Conservation (phyloP, 2,797 vertebrate genomes). For the Zonotrichia albicollis region DNA sequence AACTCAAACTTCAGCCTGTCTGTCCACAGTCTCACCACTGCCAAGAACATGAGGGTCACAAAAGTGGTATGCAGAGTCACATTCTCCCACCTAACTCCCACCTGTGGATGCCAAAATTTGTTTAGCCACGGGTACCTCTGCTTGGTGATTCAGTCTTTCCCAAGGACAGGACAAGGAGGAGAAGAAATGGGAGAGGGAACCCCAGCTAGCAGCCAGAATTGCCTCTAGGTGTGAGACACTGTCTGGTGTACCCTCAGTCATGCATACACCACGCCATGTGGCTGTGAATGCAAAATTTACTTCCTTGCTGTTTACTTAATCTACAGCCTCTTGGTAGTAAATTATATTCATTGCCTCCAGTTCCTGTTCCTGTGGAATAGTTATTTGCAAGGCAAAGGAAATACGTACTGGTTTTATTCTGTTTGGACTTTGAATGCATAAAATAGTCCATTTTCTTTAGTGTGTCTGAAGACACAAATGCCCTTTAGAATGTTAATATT, state of each 20-base stretch:
- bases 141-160: background rate
- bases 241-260: background rate
- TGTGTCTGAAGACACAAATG: background rate
- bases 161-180: background rate
- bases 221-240: background rate
- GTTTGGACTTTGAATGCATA: background rate
- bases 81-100: background rate
- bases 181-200: background rate
- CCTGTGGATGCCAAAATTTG: background rate
- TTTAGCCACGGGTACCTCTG: background rate
- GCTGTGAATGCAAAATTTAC: background rate
- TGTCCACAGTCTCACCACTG: background rate
- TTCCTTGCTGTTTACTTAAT: constrained; percentile 14
- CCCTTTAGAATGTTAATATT: constrained; percentile 16
- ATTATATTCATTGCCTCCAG: constrained; percentile 11
- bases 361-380: background rate
- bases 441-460: background rate
- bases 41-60: accelerated
- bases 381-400: constrained; percentile 43
- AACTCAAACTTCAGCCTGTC: background rate
- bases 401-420: background rate
- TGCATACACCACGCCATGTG: accelerated
- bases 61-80: background rate
- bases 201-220: background rate
- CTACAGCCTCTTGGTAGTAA: constrained; percentile 2